Conservation (phyloP, 1,140 invertebrate genomes). For the Diabrotica virgifera region DNA sequence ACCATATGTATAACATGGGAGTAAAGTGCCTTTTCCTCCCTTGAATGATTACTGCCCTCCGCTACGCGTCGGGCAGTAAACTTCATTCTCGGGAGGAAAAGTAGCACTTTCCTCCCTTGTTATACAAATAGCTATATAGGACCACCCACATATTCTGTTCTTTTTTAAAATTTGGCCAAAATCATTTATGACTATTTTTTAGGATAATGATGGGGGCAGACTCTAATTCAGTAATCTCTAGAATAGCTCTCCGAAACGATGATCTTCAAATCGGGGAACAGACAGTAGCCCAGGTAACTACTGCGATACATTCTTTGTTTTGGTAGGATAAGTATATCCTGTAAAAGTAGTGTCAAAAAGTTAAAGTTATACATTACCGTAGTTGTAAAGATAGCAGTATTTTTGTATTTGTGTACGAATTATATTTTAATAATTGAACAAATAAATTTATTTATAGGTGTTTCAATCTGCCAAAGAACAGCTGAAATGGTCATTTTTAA, state of each 20-base stretch:
- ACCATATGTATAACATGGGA: no score
- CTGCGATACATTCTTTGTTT: conserved; percentile 62
- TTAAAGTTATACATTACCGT: no score
- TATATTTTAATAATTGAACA: background rate
- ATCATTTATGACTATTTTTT: conserved; percentile 27
- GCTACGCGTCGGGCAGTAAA: no score
- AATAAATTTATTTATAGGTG: conserved; percentile 61
- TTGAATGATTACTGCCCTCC: no score
- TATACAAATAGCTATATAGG: no score
- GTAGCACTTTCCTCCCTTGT: no score
- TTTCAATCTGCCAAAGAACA: conserved; percentile 96
- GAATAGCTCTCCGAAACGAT: conserved; percentile 90
- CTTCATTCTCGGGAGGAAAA: no score
- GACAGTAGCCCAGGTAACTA: conserved; percentile 92
- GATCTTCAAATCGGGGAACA: conserved; percentile 97
- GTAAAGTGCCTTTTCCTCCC: no score
- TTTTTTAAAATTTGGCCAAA: background rate
- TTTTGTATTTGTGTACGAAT: no score
- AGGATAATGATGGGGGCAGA: conserved; percentile 96
- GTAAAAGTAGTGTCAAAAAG: no score
- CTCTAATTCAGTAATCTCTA: conserved; percentile 83
- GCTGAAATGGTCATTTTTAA: conserved; percentile 89
- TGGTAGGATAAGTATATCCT: conserved; percentile 51
- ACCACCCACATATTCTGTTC: no score
- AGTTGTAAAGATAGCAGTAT: no score